Evolutionary conservation across 1,140 invertebrate genomes (phyloP).

Genomic region (Halesus radiatus): DNA sequence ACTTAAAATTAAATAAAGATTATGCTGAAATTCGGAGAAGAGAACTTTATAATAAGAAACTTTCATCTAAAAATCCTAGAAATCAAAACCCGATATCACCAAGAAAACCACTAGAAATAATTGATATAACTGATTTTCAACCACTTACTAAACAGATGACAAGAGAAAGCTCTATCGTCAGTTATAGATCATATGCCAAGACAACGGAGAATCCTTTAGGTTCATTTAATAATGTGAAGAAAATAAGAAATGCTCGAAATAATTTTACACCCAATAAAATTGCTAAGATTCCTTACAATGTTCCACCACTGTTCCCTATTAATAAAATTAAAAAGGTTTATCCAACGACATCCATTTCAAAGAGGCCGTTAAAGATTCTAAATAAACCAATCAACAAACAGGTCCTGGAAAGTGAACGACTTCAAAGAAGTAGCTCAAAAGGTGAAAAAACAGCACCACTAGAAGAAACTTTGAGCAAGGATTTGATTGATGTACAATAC

Average conservation of each 20-base stretch:
- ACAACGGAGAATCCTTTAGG: background rate
- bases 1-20: constrained; percentile 1
- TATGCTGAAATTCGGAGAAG: background rate
- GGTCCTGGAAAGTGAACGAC: background rate
- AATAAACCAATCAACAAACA: background rate
- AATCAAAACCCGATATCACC: background rate
- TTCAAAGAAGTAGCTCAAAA: background rate
- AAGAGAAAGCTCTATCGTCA: background rate
- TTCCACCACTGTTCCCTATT: background rate
- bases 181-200: constrained; percentile 10
- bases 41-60: background rate
- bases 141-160: background rate
- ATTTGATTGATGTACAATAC: constrained; percentile 9
- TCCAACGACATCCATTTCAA: background rate
- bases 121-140: background rate
- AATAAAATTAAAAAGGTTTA: background rate
- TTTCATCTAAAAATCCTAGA: background rate
- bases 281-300: background rate
- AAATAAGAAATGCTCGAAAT: background rate
- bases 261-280: constrained; percentile 1
- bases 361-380: background rate
- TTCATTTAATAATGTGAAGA: background rate
- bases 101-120: background rate
- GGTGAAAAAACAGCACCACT: background rate
- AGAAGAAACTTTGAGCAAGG: background rate